Percentiles rank a stretch among this genome's conserved stretches.
Conservation (phyloP, 1,140 invertebrate genomes). For the Drosophila trapezifrons region DNA sequence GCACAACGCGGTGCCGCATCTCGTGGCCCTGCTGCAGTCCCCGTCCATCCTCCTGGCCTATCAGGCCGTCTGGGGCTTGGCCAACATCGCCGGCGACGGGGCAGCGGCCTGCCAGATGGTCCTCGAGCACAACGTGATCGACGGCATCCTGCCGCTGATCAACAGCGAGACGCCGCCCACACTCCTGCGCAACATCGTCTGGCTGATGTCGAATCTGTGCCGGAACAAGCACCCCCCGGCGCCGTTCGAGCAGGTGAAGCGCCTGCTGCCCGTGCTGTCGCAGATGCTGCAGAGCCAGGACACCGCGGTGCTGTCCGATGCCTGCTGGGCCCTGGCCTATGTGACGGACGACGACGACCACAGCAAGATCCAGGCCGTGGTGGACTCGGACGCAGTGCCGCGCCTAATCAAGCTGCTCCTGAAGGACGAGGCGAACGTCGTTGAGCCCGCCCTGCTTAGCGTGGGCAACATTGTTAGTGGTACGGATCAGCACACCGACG, state of each 20-base stretch:
- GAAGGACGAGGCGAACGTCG: slow-evolving; percentile 89
- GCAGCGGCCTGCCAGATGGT: slow-evolving; percentile 90
- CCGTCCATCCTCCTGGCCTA: slow-evolving; percentile 92
- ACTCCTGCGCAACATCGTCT: slow-evolving; percentile 89
- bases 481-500: slow-evolving; percentile 93
- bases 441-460: slow-evolving; percentile 95
- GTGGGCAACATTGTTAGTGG: slow-evolving; percentile 95
- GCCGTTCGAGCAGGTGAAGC: slow-evolving; percentile 89
- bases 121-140: slow-evolving; percentile 87
- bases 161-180: slow-evolving; percentile 85
- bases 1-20: slow-evolving; percentile 93
- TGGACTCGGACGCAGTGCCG: slow-evolving; percentile 89
- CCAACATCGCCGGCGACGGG: slow-evolving; percentile 98
- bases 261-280: slow-evolving; percentile 93
- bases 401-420: slow-evolving; percentile 91
- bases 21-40: slow-evolving; percentile 91
- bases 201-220: slow-evolving; percentile 96
- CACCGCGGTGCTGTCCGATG: slow-evolving; percentile 93
- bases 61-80: slow-evolving; percentile 98
- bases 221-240: slow-evolving; percentile 95
- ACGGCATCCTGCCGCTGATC: slow-evolving; percentile 88
- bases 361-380: slow-evolving; percentile 94
- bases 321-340: slow-evolving; percentile 98
- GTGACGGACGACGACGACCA: slow-evolving; percentile 95
- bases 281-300: slow-evolving; percentile 90